Base-by-base conservation (phyloP, 2,797 vertebrate species). In the Aratinga solstitialis region DNA sequence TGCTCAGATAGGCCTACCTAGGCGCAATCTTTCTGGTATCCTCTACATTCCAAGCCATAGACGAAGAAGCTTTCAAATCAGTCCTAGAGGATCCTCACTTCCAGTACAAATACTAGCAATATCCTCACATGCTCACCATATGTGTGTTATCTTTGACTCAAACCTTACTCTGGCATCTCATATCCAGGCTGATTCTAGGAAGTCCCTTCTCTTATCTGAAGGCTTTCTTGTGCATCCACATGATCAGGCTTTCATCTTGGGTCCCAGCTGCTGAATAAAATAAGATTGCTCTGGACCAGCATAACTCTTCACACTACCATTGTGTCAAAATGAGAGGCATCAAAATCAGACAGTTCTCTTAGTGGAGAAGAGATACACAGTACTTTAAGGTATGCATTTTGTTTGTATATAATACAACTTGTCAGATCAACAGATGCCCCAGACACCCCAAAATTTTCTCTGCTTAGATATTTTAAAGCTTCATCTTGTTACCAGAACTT, bases 391-490 rank as follows among this genome's bases (percentile, higher is more conserved):
- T n/a, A 61, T 51, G 22, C 63, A 50, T 89, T 82, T 84, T 74
- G 51, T 51, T 74, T 91, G n/a, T 73, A 13, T 26, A 61, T 22
- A 72, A 78, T 18, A 47, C 45, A 87, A 30, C n/a, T 65, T 72
- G 40, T 87, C 89, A 88, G 63, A 82, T 67, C 63, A 86, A n/a
- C 72, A 72, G 42, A 69, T 43, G 76, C 47, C 76, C 47, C 69
- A 76, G 85, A 92, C 67, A 62, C 54, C 16, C n/a, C 73, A 29
- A 24, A 0, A 0, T 34, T 76, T 76, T 76, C 90, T 85, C 65
- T 71, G 68, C 72, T 68, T 69, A 95, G 53, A 30, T 43, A 89
- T 56, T n/a, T 89, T 76, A 90, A 91, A 94, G 80, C n/a, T 86
- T 50, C 10, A 8, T 75, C 71, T 77, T 87, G 21, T 68, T 90